A percentile compares a stretch with the other conserved stretches of the same genome.
phyloP scores from a whole-genome alignment of 92 coral and sea anemone genomes.

The Epizoanthus illoricatus region DNA sequence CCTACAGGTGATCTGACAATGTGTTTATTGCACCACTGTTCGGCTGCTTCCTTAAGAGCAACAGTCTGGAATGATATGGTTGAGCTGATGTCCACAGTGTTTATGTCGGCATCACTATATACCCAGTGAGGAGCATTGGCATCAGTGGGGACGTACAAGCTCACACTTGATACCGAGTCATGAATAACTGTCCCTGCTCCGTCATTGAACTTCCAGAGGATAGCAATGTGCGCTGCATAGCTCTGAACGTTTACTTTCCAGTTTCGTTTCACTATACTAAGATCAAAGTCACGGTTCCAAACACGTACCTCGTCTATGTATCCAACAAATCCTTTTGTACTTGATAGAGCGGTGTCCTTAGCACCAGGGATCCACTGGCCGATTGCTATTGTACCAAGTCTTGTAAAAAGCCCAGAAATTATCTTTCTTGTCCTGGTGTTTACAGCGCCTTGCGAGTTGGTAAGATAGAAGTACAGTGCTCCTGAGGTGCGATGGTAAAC shows the following conservation, averaged over 20 bases:
- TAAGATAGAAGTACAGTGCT: constrained; percentile 45
- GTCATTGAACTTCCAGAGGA: constrained; percentile 69
- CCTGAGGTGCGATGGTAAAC: constrained; percentile 62
- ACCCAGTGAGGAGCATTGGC: constrained; percentile 51
- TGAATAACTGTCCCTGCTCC: constrained; percentile 49
- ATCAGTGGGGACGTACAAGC: constrained; percentile 53
- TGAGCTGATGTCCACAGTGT: constrained; percentile 43
- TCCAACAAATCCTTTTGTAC: constrained; percentile 52
- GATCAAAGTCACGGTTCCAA: constrained; percentile 59
- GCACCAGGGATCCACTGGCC: constrained; percentile 73
- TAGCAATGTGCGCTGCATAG: constrained; percentile 46
- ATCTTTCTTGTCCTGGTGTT: constrained; percentile 34
- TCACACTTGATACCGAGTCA: constrained; percentile 50
- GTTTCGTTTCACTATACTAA: constrained; percentile 46
- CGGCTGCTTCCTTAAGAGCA: constrained; percentile 28
- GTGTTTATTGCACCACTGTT: constrained; percentile 51
- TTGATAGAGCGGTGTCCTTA: constrained; percentile 34
- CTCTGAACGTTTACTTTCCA: constrained; percentile 56
- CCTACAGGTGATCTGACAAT: constrained; percentile 48
- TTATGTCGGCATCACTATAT: constrained; percentile 52
- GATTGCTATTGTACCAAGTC: constrained; percentile 53
- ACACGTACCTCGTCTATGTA: constrained; percentile 66
- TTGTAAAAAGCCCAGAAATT: constrained; percentile 44
- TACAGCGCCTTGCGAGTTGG: constrained; percentile 32
- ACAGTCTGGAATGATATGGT: constrained; percentile 27